phyloP scores from a whole-genome alignment of 2,797 vertebrate species.

The Dendrocincla tyrannina region DNA sequence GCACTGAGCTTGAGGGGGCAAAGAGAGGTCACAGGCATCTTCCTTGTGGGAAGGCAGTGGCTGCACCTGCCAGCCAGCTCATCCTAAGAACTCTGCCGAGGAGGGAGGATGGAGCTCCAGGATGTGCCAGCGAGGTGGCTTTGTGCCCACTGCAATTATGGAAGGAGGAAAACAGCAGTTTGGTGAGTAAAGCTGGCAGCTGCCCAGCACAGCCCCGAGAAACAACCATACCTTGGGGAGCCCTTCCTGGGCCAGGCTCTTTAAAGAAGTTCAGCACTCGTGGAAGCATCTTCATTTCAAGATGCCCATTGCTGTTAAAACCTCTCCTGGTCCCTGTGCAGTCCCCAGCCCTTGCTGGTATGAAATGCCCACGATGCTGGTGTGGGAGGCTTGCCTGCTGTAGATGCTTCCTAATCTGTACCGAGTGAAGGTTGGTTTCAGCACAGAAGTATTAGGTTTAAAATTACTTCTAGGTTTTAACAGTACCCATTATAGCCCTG shows the following conservation, averaged over 20 bases:
- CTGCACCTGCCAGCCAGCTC: slow-evolving; percentile 41
- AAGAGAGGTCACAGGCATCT: background rate
- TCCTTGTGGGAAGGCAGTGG: background rate
- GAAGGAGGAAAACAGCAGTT: slow-evolving; percentile 38
- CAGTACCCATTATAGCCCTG: background rate
- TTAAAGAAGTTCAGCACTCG: background rate
- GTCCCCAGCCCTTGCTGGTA: background rate
- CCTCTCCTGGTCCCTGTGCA: background rate
- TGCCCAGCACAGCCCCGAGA: slow-evolving; percentile 28
- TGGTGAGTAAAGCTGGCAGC: slow-evolving; percentile 42
- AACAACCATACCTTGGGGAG: slow-evolving; percentile 48
- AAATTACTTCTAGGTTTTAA: slow-evolving; percentile 19
- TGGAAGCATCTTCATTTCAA: background rate
- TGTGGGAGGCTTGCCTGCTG: background rate
- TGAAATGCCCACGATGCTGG: background rate
- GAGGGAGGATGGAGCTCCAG: background rate
- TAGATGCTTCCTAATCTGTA: background rate
- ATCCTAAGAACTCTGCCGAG: background rate
- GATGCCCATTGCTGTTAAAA: background rate
- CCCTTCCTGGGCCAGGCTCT: background rate
- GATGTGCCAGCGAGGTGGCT: slow-evolving; percentile 40
- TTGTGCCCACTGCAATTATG: slow-evolving; percentile 19
- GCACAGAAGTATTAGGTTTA: background rate
- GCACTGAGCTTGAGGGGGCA: background rate
- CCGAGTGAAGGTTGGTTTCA: background rate